These are phyloP conservation scores for Podarcis lilfordi DNA, from an alignment of 2,797 vertebrate species.

Conservation along the genomic window DNA sequence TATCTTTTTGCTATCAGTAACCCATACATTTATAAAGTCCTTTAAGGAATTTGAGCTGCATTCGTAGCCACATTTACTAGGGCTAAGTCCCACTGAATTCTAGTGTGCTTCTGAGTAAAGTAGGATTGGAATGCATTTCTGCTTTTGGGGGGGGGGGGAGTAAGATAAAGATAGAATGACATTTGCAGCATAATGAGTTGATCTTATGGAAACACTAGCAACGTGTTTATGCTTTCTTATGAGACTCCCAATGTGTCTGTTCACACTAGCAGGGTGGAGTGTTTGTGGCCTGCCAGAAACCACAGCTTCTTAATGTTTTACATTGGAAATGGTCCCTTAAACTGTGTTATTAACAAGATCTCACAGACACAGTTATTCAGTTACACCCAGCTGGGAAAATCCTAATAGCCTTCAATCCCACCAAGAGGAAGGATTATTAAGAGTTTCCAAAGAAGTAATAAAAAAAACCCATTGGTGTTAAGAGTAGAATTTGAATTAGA, in stretches of 20 bases:
- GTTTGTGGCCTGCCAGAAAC: constrained; percentile 9
- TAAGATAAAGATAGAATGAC: neutral
- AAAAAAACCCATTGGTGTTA: neutral
- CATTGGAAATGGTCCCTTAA: constrained; percentile 19
- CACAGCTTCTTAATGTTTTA: constrained; percentile 22
- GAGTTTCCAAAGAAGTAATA: constrained; percentile 5
- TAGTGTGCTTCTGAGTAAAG: neutral
- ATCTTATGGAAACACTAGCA: constrained; percentile 4
- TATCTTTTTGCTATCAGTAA: neutral
- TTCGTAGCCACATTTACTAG: neutral
- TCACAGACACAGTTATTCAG: neutral
- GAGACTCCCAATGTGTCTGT: neutral
- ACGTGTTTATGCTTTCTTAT: constrained; percentile 15
- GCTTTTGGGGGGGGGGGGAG: neutral
- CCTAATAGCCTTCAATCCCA: constrained; percentile 1
- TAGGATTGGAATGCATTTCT: neutral
- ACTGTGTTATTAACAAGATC: constrained; percentile 7
- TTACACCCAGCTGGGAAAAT: neutral
- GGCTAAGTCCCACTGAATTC: neutral
- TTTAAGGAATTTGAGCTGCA: neutral
- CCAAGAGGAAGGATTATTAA: neutral
- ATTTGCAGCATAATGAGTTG: neutral
- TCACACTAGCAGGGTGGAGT: constrained; percentile 25
- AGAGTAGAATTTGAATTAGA: neutral
- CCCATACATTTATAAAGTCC: neutral